These are phyloP conservation scores for Trichonephila clavipes DNA, from an alignment of 1,140 invertebrate genomes.

Conservation along the genomic window DNA sequence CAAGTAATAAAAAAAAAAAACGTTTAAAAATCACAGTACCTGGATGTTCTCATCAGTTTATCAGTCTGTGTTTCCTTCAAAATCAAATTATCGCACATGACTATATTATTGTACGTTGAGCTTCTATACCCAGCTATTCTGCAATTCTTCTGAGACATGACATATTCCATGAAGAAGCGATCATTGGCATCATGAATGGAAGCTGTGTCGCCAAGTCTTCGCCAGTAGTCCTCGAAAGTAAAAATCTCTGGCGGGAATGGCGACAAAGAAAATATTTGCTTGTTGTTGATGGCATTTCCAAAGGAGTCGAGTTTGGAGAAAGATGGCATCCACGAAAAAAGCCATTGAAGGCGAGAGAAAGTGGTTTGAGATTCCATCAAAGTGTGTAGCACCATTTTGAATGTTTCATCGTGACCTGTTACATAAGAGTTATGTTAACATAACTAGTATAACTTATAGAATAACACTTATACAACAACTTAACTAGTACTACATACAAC, in stretches of 20 bases:
- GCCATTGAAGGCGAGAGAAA: slow-evolving; percentile 72
- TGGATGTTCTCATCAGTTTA: slow-evolving; percentile 78
- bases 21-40: slow-evolving; percentile 4
- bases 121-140: slow-evolving; percentile 41
- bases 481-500: too few species aligned
- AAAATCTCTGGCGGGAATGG: slow-evolving; percentile 64
- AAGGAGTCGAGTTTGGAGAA: neutral
- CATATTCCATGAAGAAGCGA: slow-evolving; percentile 73
- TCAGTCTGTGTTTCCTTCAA: slow-evolving; percentile 79
- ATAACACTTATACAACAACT: too few species aligned
- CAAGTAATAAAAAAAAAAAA: too few species aligned
- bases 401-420: slow-evolving; percentile 69
- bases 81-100: slow-evolving; percentile 79
- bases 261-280: slow-evolving; percentile 65
- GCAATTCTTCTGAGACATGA: slow-evolving; percentile 77
- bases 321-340: slow-evolving; percentile 73
- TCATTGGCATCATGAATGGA: slow-evolving; percentile 35
- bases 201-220: slow-evolving; percentile 45
- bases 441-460: too few species aligned
- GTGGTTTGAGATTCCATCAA: slow-evolving; percentile 26
- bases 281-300: slow-evolving; percentile 14
- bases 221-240: slow-evolving; percentile 73
- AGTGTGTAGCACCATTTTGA: slow-evolving; percentile 51
- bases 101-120: slow-evolving; percentile 77
- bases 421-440: neutral